phyloP scores from a whole-genome alignment of 2,797 vertebrate genomes.

The Scarus forsteni region DNA sequence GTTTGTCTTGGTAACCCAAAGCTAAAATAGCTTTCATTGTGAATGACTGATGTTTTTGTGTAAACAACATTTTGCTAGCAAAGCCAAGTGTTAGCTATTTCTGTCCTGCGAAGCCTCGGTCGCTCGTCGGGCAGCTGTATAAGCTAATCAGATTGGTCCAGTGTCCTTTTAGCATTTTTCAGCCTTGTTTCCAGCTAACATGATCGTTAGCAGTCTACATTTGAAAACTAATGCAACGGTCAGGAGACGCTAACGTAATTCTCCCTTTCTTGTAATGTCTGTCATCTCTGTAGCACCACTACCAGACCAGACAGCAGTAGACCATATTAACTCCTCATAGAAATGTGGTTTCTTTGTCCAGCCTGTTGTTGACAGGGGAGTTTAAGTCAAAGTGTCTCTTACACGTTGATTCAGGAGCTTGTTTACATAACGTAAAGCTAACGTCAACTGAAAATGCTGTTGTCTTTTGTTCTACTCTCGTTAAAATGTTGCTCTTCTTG shows the following conservation, averaged over 20 bases:
- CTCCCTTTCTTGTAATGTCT: conserved; percentile 42
- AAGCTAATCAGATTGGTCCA: conserved; percentile 42
- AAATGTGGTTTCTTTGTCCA: conserved; percentile 56
- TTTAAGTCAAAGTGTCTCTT: conserved; percentile 47
- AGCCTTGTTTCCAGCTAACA: conserved; percentile 13
- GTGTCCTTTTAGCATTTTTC: conserved; percentile 36
- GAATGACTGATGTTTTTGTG: conserved; percentile 75
- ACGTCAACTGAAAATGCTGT: conserved; percentile 66
- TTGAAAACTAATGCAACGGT: conserved; percentile 42
- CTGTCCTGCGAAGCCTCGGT: conserved; percentile 64
- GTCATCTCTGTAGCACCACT: conserved; percentile 53
- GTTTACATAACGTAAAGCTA: conserved; percentile 81
- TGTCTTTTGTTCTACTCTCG: conserved; percentile 74
- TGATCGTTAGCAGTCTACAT: conserved; percentile 29
- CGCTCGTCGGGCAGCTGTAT: conserved; percentile 65
- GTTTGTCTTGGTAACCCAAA: conserved; percentile 27
- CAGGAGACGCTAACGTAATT: conserved; percentile 53
- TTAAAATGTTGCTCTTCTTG: conserved; percentile 29
- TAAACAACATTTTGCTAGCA: conserved; percentile 83
- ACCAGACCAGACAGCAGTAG: conserved; percentile 23
- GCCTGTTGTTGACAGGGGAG: conserved; percentile 49
- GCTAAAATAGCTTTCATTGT: conserved; percentile 60
- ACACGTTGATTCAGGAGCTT: conserved; percentile 73
- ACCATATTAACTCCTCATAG: conserved; percentile 22
- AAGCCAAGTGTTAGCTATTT: conserved; percentile 79